Conservation (phyloP, 2,888 invertebrate species). For the Eurytoma adleriae region DNA sequence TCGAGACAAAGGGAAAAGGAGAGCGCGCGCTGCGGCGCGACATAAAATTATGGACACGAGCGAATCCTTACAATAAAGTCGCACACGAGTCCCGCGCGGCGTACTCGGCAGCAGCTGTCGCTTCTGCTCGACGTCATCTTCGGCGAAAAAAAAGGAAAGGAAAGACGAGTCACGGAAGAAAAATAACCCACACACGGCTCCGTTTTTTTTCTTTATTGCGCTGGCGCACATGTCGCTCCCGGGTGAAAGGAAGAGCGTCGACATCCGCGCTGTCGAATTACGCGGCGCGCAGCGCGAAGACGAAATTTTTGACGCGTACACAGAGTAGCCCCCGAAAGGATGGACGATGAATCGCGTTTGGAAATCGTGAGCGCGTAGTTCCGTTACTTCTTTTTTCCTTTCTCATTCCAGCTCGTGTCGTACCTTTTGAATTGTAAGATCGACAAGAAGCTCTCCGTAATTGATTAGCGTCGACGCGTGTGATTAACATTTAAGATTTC, state of each 20-base stretch:
- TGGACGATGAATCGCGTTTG: constrained; percentile 34
- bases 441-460: not conserved
- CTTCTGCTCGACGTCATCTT: constrained; percentile 30
- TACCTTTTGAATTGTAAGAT: constrained; percentile 1
- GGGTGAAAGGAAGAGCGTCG: not conserved
- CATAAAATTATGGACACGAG: constrained; percentile 13
- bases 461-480: too few species aligned
- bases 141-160: not conserved
- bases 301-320: not conserved
- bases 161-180: not conserved
- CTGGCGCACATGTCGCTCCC: constrained; percentile 35
- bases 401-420: not conserved
- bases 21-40: constrained; percentile 3
- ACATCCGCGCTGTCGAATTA: constrained; percentile 18
- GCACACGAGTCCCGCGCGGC: constrained; percentile 6
- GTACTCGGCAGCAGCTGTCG: constrained; percentile 41
- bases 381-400: constrained; percentile 37
- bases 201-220: constrained; percentile 18
- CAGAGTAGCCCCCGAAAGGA: constrained; percentile 19
- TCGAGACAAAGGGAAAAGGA: constrained; percentile 19
- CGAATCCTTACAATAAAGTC: constrained; percentile 46
- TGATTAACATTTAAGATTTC: too few species aligned
- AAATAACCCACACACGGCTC: constrained; percentile 1
- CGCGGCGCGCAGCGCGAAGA: not conserved
- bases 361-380: constrained; percentile 23